Percentiles rank a stretch among this genome's conserved stretches.
Conservation (phyloP, 2,113 vertebrate genomes). For the Phalacrocorax pelagicus region DNA sequence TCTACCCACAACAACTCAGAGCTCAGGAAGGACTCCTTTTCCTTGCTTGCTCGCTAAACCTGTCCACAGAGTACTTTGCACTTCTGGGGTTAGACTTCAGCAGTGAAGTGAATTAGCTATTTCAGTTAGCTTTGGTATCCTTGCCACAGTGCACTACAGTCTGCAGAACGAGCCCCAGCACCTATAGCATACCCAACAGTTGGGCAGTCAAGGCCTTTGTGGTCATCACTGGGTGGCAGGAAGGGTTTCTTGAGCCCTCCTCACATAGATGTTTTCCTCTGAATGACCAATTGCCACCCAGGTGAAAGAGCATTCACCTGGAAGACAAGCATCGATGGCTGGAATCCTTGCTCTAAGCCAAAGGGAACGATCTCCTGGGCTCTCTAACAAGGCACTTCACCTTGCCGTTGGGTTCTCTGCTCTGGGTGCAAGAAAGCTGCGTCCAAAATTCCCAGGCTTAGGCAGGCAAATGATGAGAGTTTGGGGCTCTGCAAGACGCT, state of each 20-base stretch:
- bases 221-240: background rate
- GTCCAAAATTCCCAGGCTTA: background rate
- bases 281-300: background rate
- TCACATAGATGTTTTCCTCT: background rate
- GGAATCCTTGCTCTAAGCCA: background rate
- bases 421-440: background rate
- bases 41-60: background rate
- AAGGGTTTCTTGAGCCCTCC: background rate
- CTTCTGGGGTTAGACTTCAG: background rate
- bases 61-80: background rate
- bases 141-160: background rate
- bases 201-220: background rate
- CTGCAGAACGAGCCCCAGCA: background rate
- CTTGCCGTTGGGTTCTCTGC: background rate
- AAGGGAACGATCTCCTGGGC: background rate
- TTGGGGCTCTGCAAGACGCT: background rate
- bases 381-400: background rate
- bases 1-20: background rate
- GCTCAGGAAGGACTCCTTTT: background rate
- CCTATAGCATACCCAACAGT: fast-evolving
- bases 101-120: background rate
- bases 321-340: background rate
- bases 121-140: background rate
- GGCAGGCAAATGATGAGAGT: background rate
- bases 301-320: background rate